Conservation (phyloP, 2,113 vertebrate genomes). For the Electrona antarctica region DNA sequence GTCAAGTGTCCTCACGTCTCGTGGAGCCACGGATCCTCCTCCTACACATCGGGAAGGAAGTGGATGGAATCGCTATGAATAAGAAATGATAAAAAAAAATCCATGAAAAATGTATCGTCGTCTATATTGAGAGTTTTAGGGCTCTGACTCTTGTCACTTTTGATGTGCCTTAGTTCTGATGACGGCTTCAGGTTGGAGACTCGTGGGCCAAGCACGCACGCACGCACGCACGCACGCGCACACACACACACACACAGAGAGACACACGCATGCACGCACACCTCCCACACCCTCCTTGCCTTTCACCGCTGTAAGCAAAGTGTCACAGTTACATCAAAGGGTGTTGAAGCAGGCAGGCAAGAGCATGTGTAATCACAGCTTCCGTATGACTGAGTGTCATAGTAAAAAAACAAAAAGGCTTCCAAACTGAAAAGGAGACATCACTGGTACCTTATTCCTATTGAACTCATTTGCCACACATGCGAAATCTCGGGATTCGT, state of each 20-base stretch:
- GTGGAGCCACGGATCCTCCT: conserved; percentile 29
- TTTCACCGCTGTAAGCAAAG: too few relatives aligned
- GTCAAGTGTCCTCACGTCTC: conserved; percentile 17
- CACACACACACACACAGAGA: too few relatives aligned
- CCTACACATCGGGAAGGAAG: neutral
- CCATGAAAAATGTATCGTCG: conserved; percentile 77
- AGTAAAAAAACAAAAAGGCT: too few relatives aligned
- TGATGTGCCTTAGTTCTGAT: conserved; percentile 61
- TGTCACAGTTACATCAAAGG: too few relatives aligned
- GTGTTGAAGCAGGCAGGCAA: too few relatives aligned
- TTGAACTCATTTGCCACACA: too few relatives aligned
- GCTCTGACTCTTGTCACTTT: conserved; percentile 74
- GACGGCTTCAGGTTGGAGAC: conserved; percentile 63
- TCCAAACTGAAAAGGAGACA: too few relatives aligned
- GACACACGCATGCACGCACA: too few relatives aligned
- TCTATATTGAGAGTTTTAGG: conserved; percentile 73
- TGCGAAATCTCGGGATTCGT: too few relatives aligned
- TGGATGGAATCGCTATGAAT: conserved; percentile 72
- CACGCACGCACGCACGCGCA: too few relatives aligned
- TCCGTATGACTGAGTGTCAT: neutral
- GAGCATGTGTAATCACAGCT: neutral
- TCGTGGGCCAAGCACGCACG: neutral
- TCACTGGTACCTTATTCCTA: too few relatives aligned
- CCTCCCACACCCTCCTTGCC: too few relatives aligned
- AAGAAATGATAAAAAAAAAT: conserved; percentile 75